Base-by-base conservation (phyloP, 2,797 vertebrate genomes). In the Channallabes apus region DNA sequence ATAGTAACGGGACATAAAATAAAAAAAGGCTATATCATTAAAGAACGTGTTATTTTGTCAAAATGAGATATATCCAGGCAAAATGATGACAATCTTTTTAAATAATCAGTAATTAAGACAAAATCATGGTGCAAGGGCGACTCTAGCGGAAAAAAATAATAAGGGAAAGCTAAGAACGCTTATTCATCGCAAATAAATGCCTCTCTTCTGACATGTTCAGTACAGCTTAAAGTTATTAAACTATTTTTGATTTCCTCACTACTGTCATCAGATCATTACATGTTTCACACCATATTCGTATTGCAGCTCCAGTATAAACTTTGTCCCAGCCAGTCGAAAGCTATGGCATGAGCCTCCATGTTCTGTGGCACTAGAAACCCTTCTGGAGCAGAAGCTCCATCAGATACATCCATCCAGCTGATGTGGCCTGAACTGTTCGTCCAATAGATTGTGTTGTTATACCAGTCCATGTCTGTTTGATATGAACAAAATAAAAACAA, bases 261-360 rank as follows among this genome's bases (percentile, higher is more conserved):
- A 65, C 12, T 3, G 6, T 27, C 0, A 6, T 29, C 27, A 65
- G 65, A 68, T 3, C 29, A 6, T 35, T 68, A 35, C 7, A 20
- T 20, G n/a, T 14, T 24, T 24, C 69, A 15, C 90, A 95, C 94
- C 90, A 69, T 91, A 6, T 92, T 94, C n/a, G 92, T 89, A 89
- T 86, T 81, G 92, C 94, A 91, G 92, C 90, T 90, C 94, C 94
- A 95, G 88, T 96, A 96, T 56, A 96, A 92, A 77, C 82, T 91
- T 3, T 90, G 92, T 64, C 94, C 94, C 89, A 95, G 85, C 95
- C 95, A 96, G 54, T 95, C 95, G 68, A 93, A 94, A 56, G 93
- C 91, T 88, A 96, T 59, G 0, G 90, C 88, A 9, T 91, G 93
- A 85, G 93, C 94, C 87, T 92, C 90, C 88, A 85, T 86, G 58